Conservation (phyloP, 2,888 invertebrate genomes). For the Hipparchia sbordonii region DNA sequence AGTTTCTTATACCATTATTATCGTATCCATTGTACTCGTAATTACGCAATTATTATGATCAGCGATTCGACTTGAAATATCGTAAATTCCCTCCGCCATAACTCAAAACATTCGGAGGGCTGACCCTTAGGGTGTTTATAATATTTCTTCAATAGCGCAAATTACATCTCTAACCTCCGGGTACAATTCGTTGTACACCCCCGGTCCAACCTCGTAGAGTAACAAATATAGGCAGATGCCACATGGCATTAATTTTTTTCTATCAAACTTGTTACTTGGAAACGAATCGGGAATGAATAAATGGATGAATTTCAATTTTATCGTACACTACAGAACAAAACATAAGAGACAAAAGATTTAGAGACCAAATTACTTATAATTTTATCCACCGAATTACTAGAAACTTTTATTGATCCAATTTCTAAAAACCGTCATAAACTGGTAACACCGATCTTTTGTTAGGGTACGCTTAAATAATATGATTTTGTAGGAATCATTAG, state of each 20-base stretch:
- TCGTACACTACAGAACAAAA: no score
- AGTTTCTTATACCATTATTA: background rate
- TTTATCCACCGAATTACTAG: no score
- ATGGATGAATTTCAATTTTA: no score
- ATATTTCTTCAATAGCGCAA: conserved; percentile 64
- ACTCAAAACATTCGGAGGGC: conserved; percentile 56
- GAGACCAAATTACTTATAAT: no score
- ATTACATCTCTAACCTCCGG: conserved; percentile 63
- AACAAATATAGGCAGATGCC: conserved; percentile 6
- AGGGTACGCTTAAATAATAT: no score
- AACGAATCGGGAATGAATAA: no score
- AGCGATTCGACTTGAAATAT: conserved; percentile 34
- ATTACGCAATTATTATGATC: conserved; percentile 29
- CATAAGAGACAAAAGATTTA: no score
- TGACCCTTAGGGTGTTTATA: conserved; percentile 43
- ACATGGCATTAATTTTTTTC: background rate
- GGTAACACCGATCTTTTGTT: no score
- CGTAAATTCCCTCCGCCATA: conserved; percentile 49
- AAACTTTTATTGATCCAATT: no score
- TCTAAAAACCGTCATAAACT: no score
- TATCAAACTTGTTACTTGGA: no score
- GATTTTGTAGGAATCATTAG: no score
- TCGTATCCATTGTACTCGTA: conserved; percentile 41
- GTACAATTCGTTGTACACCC: conserved; percentile 45
- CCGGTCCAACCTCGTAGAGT: conserved; percentile 34